Evolutionary conservation across 2,888 invertebrate species (phyloP).

Genomic region (Heliconius erato): DNA sequence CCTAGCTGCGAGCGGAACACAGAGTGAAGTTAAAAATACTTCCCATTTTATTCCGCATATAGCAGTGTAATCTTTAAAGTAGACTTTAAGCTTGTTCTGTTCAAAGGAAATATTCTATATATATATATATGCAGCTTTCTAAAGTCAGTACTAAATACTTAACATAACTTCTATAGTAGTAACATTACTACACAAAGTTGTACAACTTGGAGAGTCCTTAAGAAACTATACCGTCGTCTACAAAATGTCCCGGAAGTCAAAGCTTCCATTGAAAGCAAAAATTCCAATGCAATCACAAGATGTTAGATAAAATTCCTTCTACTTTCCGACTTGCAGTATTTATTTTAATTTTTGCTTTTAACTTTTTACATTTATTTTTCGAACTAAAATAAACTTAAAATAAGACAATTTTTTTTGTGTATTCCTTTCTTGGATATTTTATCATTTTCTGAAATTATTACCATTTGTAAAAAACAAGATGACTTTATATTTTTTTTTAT

Average conservation of each 20-base stretch:
- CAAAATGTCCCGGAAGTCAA: slow-evolving; percentile 2
- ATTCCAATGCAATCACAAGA: neutral
- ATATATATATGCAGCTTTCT: neutral
- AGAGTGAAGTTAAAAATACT: no score
- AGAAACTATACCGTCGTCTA: neutral
- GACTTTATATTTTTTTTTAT: neutral
- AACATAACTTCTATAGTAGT: neutral
- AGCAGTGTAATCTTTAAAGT: neutral
- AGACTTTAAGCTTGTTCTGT: neutral
- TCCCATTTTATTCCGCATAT: no score
- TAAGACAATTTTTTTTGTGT: neutral
- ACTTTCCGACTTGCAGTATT: neutral
- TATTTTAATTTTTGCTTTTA: neutral
- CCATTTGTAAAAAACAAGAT: neutral
- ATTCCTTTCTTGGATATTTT: neutral
- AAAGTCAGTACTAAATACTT: neutral
- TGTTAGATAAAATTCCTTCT: neutral
- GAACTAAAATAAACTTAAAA: neutral
- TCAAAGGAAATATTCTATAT: neutral
- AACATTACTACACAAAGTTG: neutral
- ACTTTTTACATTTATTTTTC: neutral
- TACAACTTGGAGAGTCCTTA: neutral
- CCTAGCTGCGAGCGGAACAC: no score
- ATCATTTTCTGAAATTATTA: neutral
- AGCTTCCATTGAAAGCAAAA: neutral